Evolutionary conservation across 2,888 invertebrate species (phyloP).

Genomic region (Metallyticus violacea): DNA sequence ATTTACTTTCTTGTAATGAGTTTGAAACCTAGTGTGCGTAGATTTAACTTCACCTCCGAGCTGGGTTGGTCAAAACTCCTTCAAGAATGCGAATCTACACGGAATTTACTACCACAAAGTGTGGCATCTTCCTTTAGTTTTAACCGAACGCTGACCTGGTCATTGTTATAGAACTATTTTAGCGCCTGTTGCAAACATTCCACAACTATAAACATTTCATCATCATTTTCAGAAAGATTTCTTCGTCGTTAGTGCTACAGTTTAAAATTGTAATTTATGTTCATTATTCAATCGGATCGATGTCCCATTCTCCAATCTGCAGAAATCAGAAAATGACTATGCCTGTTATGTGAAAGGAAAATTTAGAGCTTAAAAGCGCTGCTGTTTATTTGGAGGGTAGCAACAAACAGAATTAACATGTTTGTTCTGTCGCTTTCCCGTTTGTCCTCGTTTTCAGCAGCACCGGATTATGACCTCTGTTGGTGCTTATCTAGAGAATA

Average conservation of each 20-base stretch:
- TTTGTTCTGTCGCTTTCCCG: not conserved
- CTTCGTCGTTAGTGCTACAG: not conserved
- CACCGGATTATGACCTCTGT: not conserved
- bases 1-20: too few relatives aligned
- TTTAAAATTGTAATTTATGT: not conserved
- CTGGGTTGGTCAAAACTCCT: not conserved
- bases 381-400: not conserved
- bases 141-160: not conserved
- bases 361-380: not conserved
- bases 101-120: too few relatives aligned
- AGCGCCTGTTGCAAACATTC: not conserved
- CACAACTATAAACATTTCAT: not conserved
- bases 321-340: not conserved
- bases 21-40: too few relatives aligned
- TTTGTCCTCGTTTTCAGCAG: conserved; percentile 1
- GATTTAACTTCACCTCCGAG: too few relatives aligned
- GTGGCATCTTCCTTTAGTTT: not conserved
- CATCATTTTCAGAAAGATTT: not conserved
- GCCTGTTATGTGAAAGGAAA: not conserved
- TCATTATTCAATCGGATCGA: not conserved
- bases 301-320: not conserved
- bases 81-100: not conserved
- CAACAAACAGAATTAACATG: not conserved
- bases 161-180: not conserved
- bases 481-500: conserved; percentile 9